These are phyloP conservation scores for Periplaneta americana DNA, from an alignment of 1,140 invertebrate genomes.

Conservation along the genomic window DNA sequence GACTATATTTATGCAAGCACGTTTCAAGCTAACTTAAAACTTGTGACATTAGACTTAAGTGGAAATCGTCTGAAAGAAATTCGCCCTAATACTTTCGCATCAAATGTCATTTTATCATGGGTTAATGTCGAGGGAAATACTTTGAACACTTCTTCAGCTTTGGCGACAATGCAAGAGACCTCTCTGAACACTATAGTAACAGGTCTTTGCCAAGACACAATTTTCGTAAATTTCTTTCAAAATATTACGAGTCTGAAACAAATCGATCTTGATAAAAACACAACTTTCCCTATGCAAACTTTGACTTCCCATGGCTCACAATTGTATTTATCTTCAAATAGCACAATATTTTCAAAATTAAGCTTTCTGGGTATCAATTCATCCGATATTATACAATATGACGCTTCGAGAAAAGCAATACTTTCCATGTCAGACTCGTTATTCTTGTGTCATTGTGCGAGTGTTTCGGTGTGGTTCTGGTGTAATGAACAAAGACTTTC, in stretches of 20 bases:
- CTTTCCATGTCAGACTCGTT: background rate
- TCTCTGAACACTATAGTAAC: background rate
- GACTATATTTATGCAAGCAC: background rate
- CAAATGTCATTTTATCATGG: background rate
- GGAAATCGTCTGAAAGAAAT: background rate
- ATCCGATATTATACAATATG: background rate
- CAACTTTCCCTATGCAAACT: background rate
- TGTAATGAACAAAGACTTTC: background rate
- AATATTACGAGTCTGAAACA: background rate
- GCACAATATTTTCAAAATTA: background rate
- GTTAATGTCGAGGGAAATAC: background rate
- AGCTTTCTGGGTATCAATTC: background rate
- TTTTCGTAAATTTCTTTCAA: background rate
- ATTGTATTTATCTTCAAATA: background rate
- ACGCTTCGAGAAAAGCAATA: background rate
- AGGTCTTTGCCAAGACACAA: background rate
- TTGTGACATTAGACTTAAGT: background rate
- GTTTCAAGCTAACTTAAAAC: background rate
- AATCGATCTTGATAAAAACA: background rate
- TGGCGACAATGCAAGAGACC: background rate
- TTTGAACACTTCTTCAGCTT: background rate
- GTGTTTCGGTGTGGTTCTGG: background rate
- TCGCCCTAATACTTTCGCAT: background rate
- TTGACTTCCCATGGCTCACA: background rate
- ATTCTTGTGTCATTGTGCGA: background rate